Evolutionary conservation across 2,888 invertebrate genomes (phyloP), one percentile per base, ranked within the genome.

Genomic region (Platycnemis pennipes): DNA sequence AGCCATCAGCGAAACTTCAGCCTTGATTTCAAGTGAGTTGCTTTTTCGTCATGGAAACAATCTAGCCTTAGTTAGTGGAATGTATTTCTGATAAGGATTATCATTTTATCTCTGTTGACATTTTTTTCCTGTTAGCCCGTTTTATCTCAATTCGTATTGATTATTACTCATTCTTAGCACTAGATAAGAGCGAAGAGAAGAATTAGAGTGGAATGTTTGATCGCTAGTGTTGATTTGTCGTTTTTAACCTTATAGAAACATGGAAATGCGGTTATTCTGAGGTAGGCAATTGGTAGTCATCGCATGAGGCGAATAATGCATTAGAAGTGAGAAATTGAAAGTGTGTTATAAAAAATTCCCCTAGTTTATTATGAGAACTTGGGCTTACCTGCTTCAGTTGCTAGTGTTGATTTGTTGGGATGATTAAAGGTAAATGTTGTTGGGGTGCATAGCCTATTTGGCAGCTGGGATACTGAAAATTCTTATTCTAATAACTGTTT

Each of bases 1-100:
- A 97, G 97, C 95, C 99, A 99, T 97, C 99, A 99, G 97, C 97
- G 99, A 96, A 99, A 99, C 97, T 97, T 98, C 96, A 99, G 98
- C 96, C 97, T 99, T 96, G 99, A 99, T 96, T 98, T 99, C 97
- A 98, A 98, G 98, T 98, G 97, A 95, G 95, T 95, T 94, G 16
- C 46, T 56, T 63, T 46, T 45, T 69, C 8, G 26, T 94, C 26
- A n/a, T 46, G 8, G 22, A 94, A 8, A n/a, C 53, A 31, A 49
- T n/a, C 37, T 49, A 49, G 8, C 69, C n/a, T 37, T 63, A 63
- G n/a, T 77, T 37, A 4, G 42, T 56, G 1, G 91, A 63, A 69
- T 91, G 63, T 63, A 5, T n/a, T 13, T 3, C 77, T 49, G 94
- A 94, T 87, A 86, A 85, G 49, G 31, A 19, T 53, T 94, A 85